Evolutionary conservation across 1,140 invertebrate genomes (phyloP), one percentile per base, ranked within the genome.

Genomic region (Drusus annulatus): DNA sequence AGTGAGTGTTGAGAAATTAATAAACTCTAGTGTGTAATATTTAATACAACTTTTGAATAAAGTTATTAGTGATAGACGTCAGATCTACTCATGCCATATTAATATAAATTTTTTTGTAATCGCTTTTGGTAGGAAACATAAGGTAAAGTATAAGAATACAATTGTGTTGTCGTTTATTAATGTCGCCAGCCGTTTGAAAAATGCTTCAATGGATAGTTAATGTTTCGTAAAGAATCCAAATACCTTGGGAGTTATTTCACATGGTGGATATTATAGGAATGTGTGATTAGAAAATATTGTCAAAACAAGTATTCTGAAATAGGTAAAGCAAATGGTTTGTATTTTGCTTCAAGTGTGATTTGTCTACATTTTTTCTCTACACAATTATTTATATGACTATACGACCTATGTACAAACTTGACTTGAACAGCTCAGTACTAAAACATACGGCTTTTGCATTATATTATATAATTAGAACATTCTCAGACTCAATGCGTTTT

Each of bases 21-120:
- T 23, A 45, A 45, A 25, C 10, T 31, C 5, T 65, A 65, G 62
- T 65, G 62, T 7, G 25, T 65, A 65, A 45, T 45, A 10, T 31
- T 23, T 71, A 52, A 71, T 51, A 51, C 51, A 50, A 71, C 50
- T 51, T 71, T 71, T 5, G 3, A 25, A 52, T 52, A 50, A 71
- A 21, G 45, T 71, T 51, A 21, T 23, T 52, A 71, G 68, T 25
- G 68, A 71, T 71, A 71, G 65, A 51, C 52, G 45, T 71, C 68
- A 71, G 36, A 28, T 71, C 65, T 69, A 50, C 17, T 58, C 45
- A 75, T 75, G 71, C 71, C 71, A 75, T 75, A 75, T 52, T 58
- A 58, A 75, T 58, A 36, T 75, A 36, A 56, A 19, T 25, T 75
- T 58, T 75, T 75, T 75, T 75, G 31, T 75, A 75, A 75, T 36